Evolutionary conservation across 1,140 invertebrate genomes (phyloP).

Genomic region (Lepidurus apus): DNA sequence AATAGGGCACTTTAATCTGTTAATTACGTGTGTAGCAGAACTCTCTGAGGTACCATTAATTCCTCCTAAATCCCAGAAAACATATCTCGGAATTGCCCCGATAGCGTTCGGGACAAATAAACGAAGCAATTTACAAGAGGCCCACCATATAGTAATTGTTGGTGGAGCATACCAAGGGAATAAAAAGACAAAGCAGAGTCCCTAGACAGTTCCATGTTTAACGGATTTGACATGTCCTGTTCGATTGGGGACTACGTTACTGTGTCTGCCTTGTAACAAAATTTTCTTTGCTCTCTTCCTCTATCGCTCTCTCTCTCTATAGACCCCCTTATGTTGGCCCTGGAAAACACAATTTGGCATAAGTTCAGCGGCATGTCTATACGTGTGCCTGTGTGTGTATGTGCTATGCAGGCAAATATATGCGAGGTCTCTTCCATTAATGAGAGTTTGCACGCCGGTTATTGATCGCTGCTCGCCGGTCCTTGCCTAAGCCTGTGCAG

Average conservation of each 20-base stretch:
- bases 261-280: neutral
- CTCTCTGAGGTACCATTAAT: neutral
- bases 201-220: neutral
- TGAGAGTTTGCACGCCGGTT: slow-evolving; percentile 2
- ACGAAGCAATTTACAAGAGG: neutral
- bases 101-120: neutral
- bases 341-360: neutral
- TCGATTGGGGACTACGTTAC: neutral
- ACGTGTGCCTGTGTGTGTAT: neutral
- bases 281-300: neutral
- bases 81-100: neutral
- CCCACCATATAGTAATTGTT: neutral
- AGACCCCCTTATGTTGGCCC: neutral
- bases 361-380: neutral
- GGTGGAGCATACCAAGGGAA: neutral
- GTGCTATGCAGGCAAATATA: neutral
- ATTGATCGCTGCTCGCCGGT: neutral
- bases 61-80: neutral
- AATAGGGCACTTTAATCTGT: neutral
- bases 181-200: neutral
- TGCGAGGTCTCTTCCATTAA: neutral
- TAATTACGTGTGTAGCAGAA: neutral
- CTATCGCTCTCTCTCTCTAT: neutral
- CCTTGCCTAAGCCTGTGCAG: neutral
- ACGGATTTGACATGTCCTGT: neutral